phyloP scores from a whole-genome alignment of 2,113 vertebrate species.

The Calidris pygmaea region DNA sequence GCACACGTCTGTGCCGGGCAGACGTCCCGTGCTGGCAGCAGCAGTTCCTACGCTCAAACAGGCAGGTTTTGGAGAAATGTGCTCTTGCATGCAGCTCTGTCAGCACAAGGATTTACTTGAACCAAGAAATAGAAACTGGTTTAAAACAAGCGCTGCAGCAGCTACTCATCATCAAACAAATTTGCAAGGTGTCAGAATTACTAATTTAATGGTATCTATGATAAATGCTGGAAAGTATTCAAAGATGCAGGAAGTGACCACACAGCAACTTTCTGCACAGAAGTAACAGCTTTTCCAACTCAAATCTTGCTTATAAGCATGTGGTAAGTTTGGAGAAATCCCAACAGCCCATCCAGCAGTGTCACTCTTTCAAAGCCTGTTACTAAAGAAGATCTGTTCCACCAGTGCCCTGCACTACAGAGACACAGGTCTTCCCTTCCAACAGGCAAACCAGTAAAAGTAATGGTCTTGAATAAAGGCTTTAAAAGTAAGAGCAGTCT shows the following conservation, averaged over 20 bases:
- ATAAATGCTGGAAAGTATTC: neutral
- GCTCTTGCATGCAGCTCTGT: neutral
- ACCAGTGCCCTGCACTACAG: fast-evolving
- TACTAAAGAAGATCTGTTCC: neutral
- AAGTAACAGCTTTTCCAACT: neutral
- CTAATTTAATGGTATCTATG: neutral
- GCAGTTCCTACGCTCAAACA: neutral
- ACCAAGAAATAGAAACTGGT: neutral
- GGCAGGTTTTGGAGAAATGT: neutral
- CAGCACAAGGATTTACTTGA: neutral
- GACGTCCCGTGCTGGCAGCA: neutral
- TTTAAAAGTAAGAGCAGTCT: neutral
- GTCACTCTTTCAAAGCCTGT: neutral
- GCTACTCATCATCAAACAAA: neutral
- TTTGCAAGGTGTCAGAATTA: neutral
- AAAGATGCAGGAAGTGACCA: neutral
- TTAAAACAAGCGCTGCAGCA: neutral
- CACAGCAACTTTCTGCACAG: neutral
- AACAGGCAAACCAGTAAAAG: neutral
- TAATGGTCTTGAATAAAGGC: neutral
- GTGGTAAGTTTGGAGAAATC: neutral
- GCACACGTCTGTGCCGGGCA: neutral
- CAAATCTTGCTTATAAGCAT: neutral
- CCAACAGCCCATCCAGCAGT: neutral
- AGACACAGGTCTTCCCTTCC: neutral